phyloP scores from a whole-genome alignment of 2,888 invertebrate species.

The Scaptomyza tumidula region DNA sequence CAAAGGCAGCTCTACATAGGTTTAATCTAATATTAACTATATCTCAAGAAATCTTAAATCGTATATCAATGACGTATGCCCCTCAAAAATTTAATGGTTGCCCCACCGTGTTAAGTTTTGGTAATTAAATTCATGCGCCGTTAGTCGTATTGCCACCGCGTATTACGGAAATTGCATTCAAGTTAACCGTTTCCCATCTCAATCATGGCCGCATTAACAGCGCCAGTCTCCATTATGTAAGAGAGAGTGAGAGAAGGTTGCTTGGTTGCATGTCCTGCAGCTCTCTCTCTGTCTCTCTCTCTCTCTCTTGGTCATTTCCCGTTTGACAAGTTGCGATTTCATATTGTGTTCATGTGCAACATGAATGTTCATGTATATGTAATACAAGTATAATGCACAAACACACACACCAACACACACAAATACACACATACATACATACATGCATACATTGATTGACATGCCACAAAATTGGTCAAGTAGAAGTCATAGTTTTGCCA shows the following conservation, averaged over 20 bases:
- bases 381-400: background rate
- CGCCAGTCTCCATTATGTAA: constrained; percentile 5
- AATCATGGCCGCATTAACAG: constrained; percentile 25
- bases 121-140: constrained; percentile 78
- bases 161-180: constrained; percentile 76
- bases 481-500: background rate
- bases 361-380: background rate
- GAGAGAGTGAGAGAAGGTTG: background rate
- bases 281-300: background rate
- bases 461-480: constrained; percentile 33
- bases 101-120: constrained; percentile 47
- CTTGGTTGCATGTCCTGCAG: no score
- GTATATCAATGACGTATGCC: no score
- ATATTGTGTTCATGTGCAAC: constrained; percentile 3
- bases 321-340: constrained; percentile 38
- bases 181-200: constrained; percentile 48
- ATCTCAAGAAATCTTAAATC: no score
- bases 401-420: background rate
- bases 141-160: constrained; percentile 54
- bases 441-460: constrained; percentile 33
- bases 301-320: constrained; percentile 52
- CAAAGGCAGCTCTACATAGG: no score
- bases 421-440: background rate
- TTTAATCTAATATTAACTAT: no score
- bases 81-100: no score